A percentile compares a stretch with the other conserved stretches of the same genome.
Conservation (phyloP, 2,888 invertebrate genomes). For the Oligia fasciuncula region DNA sequence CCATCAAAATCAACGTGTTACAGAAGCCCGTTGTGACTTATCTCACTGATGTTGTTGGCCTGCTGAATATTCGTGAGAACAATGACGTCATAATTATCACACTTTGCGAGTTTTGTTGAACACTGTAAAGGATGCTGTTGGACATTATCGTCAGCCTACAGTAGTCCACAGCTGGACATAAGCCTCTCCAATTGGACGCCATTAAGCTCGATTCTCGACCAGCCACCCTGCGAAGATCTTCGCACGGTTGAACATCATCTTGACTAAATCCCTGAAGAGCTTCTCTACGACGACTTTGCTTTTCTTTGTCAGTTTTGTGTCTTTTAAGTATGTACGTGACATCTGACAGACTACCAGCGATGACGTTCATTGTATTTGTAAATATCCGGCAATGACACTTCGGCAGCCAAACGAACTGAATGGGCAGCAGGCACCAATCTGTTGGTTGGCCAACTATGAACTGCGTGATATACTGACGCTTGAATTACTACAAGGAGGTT, state of each 20-base stretch:
- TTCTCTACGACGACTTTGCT: background rate
- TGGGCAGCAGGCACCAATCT: background rate
- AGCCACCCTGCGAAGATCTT: background rate
- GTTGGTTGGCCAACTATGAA: background rate
- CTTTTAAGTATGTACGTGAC: slow-evolving; percentile 40
- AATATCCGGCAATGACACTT: background rate
- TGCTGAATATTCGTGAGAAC: background rate
- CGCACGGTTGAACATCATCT: no score
- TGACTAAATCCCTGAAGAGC: background rate
- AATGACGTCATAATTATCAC: background rate
- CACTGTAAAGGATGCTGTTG: background rate
- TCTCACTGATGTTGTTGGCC: background rate
- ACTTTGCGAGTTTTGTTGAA: background rate
- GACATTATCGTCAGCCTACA: background rate
- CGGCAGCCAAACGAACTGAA: background rate
- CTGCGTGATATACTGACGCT: background rate
- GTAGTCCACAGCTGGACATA: background rate
- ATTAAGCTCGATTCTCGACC: background rate
- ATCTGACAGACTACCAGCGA: no score
- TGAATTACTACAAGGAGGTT: background rate
- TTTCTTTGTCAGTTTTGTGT: background rate
- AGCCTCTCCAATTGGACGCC: background rate
- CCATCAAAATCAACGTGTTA: slow-evolving; percentile 7
- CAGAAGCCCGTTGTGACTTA: background rate
- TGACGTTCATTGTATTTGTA: background rate